Base-by-base conservation (phyloP, 2,113 vertebrate genomes). In the Acanthisitta chloris region DNA sequence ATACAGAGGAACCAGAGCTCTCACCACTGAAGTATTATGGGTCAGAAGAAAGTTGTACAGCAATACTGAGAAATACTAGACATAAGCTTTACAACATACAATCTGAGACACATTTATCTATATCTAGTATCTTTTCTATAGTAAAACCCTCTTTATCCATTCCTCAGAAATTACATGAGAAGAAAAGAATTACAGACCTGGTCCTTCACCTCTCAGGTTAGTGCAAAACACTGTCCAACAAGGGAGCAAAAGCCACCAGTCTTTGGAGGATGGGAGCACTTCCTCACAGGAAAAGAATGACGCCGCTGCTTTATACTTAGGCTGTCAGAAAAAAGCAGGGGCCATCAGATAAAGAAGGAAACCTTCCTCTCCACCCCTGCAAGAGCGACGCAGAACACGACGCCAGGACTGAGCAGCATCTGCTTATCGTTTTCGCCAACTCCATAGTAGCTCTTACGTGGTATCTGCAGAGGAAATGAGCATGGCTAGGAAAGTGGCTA, bases 361-460 rank as follows among this genome's bases (percentile, higher is more conserved):
- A 74, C 33, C n/a, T 93, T 86, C 64, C 52, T 64, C 51, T 84
- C 45, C 48, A 48, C 9, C 28, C n/a, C 34, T 57, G 26, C n/a
- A 81, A 64, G 48, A 72, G 21, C 0, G 0, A n/a, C 0, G 0
- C 28, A 59, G 61, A 89, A 29, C 31, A 61, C 79, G 83, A 64
- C 5, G 2, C 10, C 11, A 38, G 23, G 29, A 26, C 36, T 76
- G 73, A 79, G 33, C 3, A 3, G 51, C 70, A 91, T 77, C 70
- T 82, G 70, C 81, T 94, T 94, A 81, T 92, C 45, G 9, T 90
- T 95, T 59, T 89, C 89, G 65, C 49, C 89, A 89, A 23, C 36
- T 89, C 73, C 21, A 9, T 19, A 20, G 77, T 20, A 65, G 49
- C 11, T 71, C 31, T 89, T 24, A 69, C 0, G 0, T 29, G 28